Evolutionary conservation across 2,888 invertebrate species (phyloP).

Genomic region (Leptinotarsa haldemani): DNA sequence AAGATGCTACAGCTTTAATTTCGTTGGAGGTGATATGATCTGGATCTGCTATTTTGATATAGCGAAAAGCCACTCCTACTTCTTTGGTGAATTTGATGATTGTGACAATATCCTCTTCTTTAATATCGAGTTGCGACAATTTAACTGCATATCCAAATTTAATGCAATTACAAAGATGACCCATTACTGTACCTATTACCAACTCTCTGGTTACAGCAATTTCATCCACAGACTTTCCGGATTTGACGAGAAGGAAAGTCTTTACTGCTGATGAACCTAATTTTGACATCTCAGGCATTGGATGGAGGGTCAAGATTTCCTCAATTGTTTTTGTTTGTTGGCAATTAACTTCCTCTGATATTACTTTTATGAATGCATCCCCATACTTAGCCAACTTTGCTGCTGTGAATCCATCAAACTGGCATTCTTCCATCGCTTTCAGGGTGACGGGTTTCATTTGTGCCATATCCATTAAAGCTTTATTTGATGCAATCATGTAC

Average conservation of each 20-base stretch:
- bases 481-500: slow-evolving; percentile 74
- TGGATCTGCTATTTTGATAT: slow-evolving; percentile 60
- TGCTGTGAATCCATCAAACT: slow-evolving; percentile 71
- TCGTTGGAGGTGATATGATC: slow-evolving; percentile 56
- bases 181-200: slow-evolving; percentile 56
- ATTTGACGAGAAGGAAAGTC: slow-evolving; percentile 62
- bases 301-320: slow-evolving; percentile 52
- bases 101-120: slow-evolving; percentile 49
- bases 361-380: slow-evolving; percentile 63
- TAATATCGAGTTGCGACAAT: slow-evolving; percentile 57
- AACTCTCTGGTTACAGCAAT: slow-evolving; percentile 59
- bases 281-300: slow-evolving; percentile 47
- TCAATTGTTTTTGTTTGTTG: slow-evolving; percentile 32
- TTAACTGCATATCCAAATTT: slow-evolving; percentile 65
- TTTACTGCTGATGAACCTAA: slow-evolving; percentile 55
- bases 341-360: slow-evolving; percentile 18
- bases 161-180: slow-evolving; percentile 65
- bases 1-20: slow-evolving; percentile 57
- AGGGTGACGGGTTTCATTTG: slow-evolving; percentile 66
- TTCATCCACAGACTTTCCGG: slow-evolving; percentile 59
- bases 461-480: slow-evolving; percentile 70
- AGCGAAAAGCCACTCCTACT: slow-evolving; percentile 34
- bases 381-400: slow-evolving; percentile 72
- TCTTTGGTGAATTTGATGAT: slow-evolving; percentile 49
- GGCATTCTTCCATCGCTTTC: slow-evolving; percentile 61